Evolutionary conservation across 2,888 invertebrate species (phyloP).

Genomic region (Cryptocheilus praepositus): DNA sequence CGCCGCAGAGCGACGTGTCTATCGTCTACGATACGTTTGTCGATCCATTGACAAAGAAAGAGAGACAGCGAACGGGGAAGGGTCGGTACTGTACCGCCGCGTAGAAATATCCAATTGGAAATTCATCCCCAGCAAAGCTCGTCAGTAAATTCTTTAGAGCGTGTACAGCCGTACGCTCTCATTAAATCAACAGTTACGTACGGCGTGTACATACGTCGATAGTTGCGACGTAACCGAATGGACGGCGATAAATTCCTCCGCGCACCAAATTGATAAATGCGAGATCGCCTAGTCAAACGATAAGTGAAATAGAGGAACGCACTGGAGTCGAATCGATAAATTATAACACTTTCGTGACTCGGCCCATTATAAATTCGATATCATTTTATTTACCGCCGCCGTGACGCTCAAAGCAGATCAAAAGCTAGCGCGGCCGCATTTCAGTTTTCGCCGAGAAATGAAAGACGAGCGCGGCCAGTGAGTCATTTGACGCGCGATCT

Average conservation of each 20-base stretch:
- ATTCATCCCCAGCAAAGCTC: conserved; percentile 68
- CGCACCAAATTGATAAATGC: no score
- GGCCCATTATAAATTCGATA: no score
- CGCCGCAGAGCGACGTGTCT: conserved; percentile 21
- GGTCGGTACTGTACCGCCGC: conserved; percentile 26
- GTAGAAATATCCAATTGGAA: conserved; percentile 77
- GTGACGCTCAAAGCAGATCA: no score
- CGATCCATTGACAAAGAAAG: conserved; percentile 24
- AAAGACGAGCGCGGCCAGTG: conserved; percentile 12
- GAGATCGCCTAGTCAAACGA: not conserved
- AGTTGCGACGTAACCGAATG: no score
- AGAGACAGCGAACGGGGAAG: not conserved
- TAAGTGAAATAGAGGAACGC: not conserved
- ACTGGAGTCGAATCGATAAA: not conserved
- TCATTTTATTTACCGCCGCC: not conserved
- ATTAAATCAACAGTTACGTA: no score
- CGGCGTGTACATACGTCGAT: no score
- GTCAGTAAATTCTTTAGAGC: conserved; percentile 7
- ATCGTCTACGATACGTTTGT: conserved; percentile 29
- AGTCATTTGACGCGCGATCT: conserved; percentile 3
- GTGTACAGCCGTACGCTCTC: no score
- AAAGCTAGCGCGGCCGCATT: no score
- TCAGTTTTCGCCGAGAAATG: conserved; percentile 13
- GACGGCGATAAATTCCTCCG: no score
- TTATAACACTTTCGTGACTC: no score